A percentile compares a stretch with the other conserved stretches of the same genome.
phyloP scores from a whole-genome alignment of 1,140 invertebrate species.

The Diprion similis region DNA sequence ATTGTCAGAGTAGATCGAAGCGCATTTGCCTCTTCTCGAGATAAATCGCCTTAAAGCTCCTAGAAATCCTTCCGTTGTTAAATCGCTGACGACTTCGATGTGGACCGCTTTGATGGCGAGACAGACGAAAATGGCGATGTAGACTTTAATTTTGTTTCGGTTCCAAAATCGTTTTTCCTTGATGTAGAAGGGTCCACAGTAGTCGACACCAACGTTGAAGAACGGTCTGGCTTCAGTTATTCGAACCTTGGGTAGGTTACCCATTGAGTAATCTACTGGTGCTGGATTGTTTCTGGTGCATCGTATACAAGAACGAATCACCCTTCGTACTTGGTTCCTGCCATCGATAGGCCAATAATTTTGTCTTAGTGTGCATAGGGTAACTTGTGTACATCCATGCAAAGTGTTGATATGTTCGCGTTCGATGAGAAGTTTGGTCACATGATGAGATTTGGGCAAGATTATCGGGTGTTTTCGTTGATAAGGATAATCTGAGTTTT shows the following conservation, averaged over 20 bases:
- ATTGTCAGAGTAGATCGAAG: conserved; percentile 42
- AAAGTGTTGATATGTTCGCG: conserved; percentile 34
- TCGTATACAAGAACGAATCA: conserved; percentile 29
- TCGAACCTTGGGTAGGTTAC: conserved; percentile 31
- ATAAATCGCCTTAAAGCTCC: conserved; percentile 39
- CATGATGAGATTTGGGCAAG: conserved; percentile 34
- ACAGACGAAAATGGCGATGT: conserved; percentile 36
- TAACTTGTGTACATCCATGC: conserved; percentile 38
- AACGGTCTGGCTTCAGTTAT: conserved; percentile 10
- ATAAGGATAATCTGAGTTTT: conserved; percentile 33
- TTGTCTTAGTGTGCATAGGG: conserved; percentile 31
- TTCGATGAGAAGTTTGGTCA: conserved; percentile 35
- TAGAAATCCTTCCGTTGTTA: conserved; percentile 42
- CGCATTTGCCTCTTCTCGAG: conserved; percentile 30
- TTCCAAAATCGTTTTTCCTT: conserved; percentile 22
- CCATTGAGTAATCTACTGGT: conserved; percentile 27
- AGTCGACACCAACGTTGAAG: conserved; percentile 4
- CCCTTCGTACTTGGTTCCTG: conserved; percentile 27
- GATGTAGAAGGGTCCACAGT: no score
- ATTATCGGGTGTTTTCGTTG: conserved; percentile 43
- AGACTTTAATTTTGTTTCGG: conserved; percentile 33
- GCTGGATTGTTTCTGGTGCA: conserved; percentile 29
- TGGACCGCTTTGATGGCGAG: conserved; percentile 45
- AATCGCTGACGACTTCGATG: conserved; percentile 44
- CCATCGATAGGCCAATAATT: conserved; percentile 40